phyloP scores from a whole-genome alignment of 2,888 invertebrate genomes.

The Chrysodeixis includens region DNA sequence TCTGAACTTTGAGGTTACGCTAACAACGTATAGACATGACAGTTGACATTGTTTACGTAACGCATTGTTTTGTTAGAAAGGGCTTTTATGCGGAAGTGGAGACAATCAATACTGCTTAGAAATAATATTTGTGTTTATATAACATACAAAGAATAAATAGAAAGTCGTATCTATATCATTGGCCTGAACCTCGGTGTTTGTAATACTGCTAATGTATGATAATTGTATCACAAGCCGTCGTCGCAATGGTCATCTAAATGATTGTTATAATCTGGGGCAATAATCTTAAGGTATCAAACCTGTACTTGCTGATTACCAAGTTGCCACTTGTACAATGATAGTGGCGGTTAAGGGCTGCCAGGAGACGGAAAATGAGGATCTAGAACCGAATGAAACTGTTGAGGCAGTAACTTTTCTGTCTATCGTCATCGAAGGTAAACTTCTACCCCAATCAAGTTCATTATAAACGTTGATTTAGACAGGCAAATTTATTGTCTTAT shows the following conservation, averaged over 20 bases:
- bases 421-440: no score
- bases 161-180: not conserved
- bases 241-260: constrained; percentile 11
- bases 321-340: constrained; percentile 18
- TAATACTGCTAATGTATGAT: constrained; percentile 17
- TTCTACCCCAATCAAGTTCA: no score
- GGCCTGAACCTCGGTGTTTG: not conserved
- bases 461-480: no score
- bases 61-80: constrained; percentile 5
- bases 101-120: not conserved
- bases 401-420: no score
- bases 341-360: not conserved
- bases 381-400: no score
- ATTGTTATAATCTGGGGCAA: constrained; percentile 40
- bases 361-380: not conserved
- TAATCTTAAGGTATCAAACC: constrained; percentile 35
- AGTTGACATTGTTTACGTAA: constrained; percentile 11
- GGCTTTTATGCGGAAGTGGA: constrained; percentile 10
- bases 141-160: not conserved
- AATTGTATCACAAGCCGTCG: constrained; percentile 28
- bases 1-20: constrained; percentile 17
- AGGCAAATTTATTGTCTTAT: no score
- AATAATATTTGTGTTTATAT: constrained; percentile 1
- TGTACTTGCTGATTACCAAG: constrained; percentile 40
- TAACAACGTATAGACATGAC: constrained; percentile 19